These are phyloP conservation scores for Centropyge bicolor DNA, from an alignment of 2,797 vertebrate genomes.

Conservation along the genomic window DNA sequence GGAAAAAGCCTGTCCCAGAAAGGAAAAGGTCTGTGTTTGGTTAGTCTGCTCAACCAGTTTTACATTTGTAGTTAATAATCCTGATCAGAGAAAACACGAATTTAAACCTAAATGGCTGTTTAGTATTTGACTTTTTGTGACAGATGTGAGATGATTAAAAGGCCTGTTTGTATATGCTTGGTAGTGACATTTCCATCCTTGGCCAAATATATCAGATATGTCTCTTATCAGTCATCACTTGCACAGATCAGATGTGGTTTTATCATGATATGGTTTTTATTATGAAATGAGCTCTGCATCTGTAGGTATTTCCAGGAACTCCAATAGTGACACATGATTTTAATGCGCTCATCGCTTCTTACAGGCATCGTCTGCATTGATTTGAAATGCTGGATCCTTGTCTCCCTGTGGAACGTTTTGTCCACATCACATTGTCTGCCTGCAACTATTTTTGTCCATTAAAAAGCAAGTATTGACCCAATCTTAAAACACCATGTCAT, in stretches of 20 bases:
- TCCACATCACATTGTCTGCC: neutral
- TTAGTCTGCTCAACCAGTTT: neutral
- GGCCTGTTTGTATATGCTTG: neutral
- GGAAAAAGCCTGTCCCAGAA: constrained; percentile 15
- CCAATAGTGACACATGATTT: neutral
- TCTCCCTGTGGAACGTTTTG: neutral
- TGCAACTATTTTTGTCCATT: neutral
- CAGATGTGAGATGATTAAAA: too few relatives aligned
- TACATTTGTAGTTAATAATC: too few relatives aligned
- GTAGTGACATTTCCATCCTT: neutral
- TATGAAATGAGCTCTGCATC: neutral
- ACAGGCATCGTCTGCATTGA: neutral
- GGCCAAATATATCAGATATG: neutral
- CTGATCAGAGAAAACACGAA: neutral
- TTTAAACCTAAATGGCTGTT: accelerated
- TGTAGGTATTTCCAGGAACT: neutral
- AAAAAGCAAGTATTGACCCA: constrained; percentile 9
- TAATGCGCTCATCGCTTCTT: neutral
- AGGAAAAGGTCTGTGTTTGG: neutral
- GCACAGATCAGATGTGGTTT: neutral
- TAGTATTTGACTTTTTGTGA: neutral
- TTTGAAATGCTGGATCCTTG: neutral
- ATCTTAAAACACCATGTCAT: constrained; percentile 3
- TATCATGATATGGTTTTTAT: neutral
- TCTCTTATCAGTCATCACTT: constrained; percentile 2